Conservation (phyloP, 2,797 vertebrate species). For the Gymnocypris eckloni region DNA sequence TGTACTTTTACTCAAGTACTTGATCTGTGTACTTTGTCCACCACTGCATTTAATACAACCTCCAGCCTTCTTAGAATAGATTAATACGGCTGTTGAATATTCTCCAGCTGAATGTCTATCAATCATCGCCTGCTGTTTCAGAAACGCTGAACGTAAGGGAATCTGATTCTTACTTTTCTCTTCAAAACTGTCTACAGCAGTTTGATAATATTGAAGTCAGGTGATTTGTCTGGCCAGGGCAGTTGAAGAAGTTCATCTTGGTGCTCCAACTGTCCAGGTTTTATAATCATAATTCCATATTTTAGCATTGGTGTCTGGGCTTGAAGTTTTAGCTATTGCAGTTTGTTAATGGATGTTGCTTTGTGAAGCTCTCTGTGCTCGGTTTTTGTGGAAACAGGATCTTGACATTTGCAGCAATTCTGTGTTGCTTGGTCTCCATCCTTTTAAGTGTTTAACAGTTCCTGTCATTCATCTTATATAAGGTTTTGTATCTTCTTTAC, state of each 20-base stretch:
- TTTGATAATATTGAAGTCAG: background rate
- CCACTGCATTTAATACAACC: background rate
- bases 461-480: too few species aligned
- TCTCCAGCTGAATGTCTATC: background rate
- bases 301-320: background rate
- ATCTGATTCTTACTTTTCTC: background rate
- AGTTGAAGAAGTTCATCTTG: background rate
- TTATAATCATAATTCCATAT: background rate
- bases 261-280: background rate
- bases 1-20: too few species aligned
- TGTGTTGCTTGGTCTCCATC: background rate
- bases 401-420: background rate
- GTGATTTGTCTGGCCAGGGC: background rate
- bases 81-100: background rate
- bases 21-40: too few species aligned
- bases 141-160: background rate
- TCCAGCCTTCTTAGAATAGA: background rate
- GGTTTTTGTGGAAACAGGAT: background rate
- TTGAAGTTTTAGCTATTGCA: background rate
- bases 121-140: background rate
- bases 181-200: background rate
- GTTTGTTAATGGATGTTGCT: background rate
- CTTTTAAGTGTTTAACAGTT: background rate
- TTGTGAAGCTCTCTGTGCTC: background rate
- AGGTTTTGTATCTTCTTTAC: too few species aligned